Percentiles rank a stretch among this genome's conserved stretches.
Evolutionary conservation across 2,113 vertebrate genomes (phyloP).

Genomic region (Halichoerus grypus): DNA sequence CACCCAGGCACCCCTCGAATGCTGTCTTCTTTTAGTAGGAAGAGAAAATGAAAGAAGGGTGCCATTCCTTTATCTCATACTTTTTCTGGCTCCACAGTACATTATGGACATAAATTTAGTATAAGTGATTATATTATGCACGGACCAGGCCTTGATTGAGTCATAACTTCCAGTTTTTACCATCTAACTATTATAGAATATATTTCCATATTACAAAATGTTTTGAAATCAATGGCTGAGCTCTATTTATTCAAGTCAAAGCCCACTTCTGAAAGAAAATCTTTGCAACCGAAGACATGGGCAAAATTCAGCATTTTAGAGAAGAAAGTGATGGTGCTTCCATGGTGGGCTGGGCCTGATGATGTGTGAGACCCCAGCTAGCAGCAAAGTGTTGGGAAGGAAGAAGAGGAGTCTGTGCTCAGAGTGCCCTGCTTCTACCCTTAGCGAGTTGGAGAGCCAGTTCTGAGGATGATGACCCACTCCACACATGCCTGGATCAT

Average conservation of each 20-base stretch:
- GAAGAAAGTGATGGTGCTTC: background rate
- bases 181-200: constrained; percentile 73
- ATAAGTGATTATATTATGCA: constrained; percentile 70
- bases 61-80: constrained; percentile 45
- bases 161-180: constrained; percentile 67
- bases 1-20: background rate
- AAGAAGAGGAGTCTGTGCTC: background rate
- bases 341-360: background rate
- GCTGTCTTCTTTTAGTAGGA: constrained; percentile 41
- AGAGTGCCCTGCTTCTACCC: background rate
- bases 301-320: background rate
- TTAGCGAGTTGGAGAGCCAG: background rate
- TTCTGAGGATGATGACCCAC: background rate
- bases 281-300: background rate
- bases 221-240: constrained; percentile 65
- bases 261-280: background rate
- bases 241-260: constrained; percentile 60
- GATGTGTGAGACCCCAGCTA: background rate
- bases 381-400: background rate
- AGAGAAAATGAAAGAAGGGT: constrained; percentile 28
- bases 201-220: constrained; percentile 63
- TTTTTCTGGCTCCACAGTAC: constrained; percentile 4
- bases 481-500: background rate
- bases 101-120: constrained; percentile 61
- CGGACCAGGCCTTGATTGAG: constrained; percentile 55